Evolutionary conservation across 2,797 vertebrate species (phyloP).

Genomic region (Sebastes itinus): DNA sequence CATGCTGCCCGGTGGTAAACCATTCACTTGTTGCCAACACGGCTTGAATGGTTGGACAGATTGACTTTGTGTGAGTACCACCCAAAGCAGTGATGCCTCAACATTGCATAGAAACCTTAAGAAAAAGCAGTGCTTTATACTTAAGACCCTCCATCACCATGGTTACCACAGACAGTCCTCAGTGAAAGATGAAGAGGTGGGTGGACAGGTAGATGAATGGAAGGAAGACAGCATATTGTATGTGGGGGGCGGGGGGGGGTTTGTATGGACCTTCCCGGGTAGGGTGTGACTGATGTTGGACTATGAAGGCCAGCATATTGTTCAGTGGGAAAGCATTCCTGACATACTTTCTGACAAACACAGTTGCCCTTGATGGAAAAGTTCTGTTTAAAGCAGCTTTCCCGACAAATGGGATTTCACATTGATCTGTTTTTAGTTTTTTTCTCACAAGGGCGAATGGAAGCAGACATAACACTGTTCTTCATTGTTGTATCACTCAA

Average conservation of each 20-base stretch:
- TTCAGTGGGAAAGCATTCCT: neutral
- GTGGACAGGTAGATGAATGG: neutral
- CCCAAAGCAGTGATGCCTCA: neutral
- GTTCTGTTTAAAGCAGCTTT: neutral
- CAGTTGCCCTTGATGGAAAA: neutral
- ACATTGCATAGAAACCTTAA: neutral
- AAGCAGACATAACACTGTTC: neutral
- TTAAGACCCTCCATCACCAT: neutral
- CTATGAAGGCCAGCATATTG: neutral
- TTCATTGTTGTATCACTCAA: neutral
- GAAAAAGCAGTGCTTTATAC: neutral
- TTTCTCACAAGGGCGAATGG: neutral
- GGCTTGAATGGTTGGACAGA: neutral
- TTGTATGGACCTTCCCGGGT: neutral
- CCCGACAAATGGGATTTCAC: neutral
- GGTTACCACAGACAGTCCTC: neutral
- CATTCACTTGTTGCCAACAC: neutral
- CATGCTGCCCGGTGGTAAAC: neutral
- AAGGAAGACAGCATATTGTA: too few species aligned
- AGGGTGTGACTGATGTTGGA: neutral
- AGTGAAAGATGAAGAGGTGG: neutral
- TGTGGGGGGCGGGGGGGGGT: neutral
- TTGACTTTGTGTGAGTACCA: neutral
- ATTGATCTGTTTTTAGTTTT: neutral
- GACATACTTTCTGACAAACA: neutral